These are phyloP conservation scores for Otolemur garnettii DNA, from an alignment of 2,113 vertebrate species.

Conservation along the genomic window DNA sequence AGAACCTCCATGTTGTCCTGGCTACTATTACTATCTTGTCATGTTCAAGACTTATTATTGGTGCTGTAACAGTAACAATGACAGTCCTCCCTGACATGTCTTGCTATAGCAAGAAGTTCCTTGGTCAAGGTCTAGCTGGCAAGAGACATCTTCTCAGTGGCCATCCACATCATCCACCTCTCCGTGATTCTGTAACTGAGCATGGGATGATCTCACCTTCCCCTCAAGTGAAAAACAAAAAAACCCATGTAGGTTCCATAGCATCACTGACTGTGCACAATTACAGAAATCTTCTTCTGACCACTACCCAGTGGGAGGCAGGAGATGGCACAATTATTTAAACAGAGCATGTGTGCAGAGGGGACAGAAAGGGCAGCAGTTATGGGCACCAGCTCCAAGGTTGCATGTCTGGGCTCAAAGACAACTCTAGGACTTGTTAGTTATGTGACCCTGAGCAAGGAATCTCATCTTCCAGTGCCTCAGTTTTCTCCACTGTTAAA, in stretches of 20 bases:
- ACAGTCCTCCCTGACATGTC: no score
- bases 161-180: neutral
- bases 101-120: neutral
- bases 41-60: rapidly evolving
- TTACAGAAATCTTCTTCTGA: neutral
- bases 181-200: neutral
- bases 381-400: neutral
- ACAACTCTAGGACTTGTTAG: neutral
- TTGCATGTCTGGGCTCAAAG: neutral
- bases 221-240: neutral
- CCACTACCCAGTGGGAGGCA: neutral
- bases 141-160: no score
- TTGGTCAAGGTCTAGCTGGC: neutral
- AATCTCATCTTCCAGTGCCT: neutral
- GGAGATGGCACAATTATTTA: neutral
- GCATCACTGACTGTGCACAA: neutral
- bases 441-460: neutral
- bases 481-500: neutral
- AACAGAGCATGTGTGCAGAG: neutral
- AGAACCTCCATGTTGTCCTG: no score
- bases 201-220: neutral
- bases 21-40: no score
- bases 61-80: rapidly evolving
- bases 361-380: neutral
- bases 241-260: neutral